phyloP scores from a whole-genome alignment of 2,888 invertebrate genomes.

The Masnerella sp. region DNA sequence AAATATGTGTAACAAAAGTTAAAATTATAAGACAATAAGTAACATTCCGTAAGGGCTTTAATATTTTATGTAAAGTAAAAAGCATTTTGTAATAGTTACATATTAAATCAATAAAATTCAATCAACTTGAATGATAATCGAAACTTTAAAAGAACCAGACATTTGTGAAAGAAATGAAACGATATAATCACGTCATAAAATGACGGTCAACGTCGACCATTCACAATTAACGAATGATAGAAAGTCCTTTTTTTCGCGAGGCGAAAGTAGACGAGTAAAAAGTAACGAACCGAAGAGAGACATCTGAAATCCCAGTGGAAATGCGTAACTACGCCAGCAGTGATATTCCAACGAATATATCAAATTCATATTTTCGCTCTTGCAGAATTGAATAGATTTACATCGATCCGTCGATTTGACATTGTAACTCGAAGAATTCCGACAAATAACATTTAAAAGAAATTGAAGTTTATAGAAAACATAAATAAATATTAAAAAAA shows the following conservation, averaged over 20 bases:
- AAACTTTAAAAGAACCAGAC: too few relatives aligned
- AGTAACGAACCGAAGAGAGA: constrained; percentile 34
- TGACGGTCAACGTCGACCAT: neutral
- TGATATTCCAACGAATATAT: constrained; percentile 36
- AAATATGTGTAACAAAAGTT: too few relatives aligned
- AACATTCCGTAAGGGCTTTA: too few relatives aligned
- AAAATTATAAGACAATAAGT: too few relatives aligned
- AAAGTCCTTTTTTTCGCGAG: neutral
- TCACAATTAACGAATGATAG: constrained; percentile 2
- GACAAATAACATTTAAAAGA: constrained; percentile 39
- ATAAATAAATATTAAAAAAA: too few relatives aligned
- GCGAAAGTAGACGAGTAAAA: constrained; percentile 30
- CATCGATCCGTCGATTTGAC: constrained; percentile 55
- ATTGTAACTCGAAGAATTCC: constrained; percentile 31
- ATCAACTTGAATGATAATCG: too few relatives aligned
- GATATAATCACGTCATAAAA: too few relatives aligned
- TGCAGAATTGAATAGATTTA: constrained; percentile 57
- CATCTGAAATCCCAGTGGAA: constrained; percentile 46
- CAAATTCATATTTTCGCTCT: constrained; percentile 42
- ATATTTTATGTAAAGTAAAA: too few relatives aligned
- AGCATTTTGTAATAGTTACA: too few relatives aligned
- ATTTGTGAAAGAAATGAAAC: too few relatives aligned
- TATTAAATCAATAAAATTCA: too few relatives aligned
- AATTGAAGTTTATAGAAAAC: too few relatives aligned
- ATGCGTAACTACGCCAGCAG: constrained; percentile 50